A percentile compares a stretch with the other conserved stretches of the same genome.
Conservation (phyloP, 2,797 vertebrate species). For the Dendrocincla tyrannina region DNA sequence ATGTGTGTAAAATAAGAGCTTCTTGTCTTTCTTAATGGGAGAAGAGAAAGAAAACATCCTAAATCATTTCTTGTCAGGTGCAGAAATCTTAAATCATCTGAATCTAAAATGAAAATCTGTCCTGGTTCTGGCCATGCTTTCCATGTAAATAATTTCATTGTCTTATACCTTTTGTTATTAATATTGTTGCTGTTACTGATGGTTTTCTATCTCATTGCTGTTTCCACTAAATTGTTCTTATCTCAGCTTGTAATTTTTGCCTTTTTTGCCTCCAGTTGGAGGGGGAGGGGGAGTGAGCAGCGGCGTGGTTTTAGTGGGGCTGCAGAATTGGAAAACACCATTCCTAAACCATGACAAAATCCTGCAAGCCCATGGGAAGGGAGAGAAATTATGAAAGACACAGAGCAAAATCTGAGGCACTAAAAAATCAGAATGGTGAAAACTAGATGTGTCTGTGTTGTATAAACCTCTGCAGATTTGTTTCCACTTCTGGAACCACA, state of each 20-base stretch:
- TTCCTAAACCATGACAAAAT: neutral
- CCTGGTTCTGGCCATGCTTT: neutral
- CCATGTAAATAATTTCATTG: neutral
- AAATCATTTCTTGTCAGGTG: conserved; percentile 18
- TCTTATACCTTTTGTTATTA: neutral
- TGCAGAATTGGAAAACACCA: neutral
- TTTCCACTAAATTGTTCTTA: neutral
- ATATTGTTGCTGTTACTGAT: neutral
- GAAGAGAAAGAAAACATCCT: neutral
- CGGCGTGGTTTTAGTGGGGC: no score
- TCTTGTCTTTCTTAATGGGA: neutral
- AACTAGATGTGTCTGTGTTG: neutral
- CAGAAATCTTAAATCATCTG: conserved; percentile 55
- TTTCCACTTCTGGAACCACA: neutral
- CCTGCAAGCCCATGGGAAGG: conserved; percentile 14
- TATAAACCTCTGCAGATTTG: neutral
- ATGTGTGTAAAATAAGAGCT: conserved; percentile 45
- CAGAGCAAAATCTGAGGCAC: conserved; percentile 17
- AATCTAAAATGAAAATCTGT: conserved; percentile 47
- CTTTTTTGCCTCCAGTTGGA: neutral
- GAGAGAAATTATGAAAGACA: conserved; percentile 14
- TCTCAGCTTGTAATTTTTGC: neutral
- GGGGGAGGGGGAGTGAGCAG: neutral
- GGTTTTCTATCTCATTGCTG: neutral
- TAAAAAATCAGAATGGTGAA: neutral